Base-by-base conservation (phyloP, 2,797 vertebrate genomes). In the Hoplostethus atlanticus region DNA sequence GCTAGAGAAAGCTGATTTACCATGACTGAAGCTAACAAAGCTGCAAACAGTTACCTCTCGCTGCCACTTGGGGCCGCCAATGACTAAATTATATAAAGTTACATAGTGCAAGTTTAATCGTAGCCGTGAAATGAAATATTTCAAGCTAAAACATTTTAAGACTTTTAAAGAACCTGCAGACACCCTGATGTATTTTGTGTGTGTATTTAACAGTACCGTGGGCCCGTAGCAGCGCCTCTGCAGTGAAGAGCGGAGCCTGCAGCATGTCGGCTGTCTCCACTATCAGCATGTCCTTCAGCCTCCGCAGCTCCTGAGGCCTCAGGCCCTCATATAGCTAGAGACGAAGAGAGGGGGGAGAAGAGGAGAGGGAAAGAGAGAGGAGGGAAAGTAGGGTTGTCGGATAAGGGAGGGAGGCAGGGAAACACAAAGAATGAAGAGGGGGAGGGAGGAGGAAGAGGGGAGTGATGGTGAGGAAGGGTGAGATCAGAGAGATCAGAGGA, bases 181-280 rank as follows among this genome's bases (percentile, higher is more conserved):
- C 42, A 44, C 3, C 42, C 11, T 13, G 11, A 44, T 44, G 2
- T 36, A 36, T n/a, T 21, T 59, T 59, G 48, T 58, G 34, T 68
- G 62, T 64, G 63, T 50, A 48, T 73, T 44, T 65, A 44, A 71
- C 34, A 25, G 69, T 99, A 99, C 98, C 98, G 67, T 99, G 96
- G 71, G 98, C 98, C 76, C 98, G 95, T 73, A 99, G 97, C 59
- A 99, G 94, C 78, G 97, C 98, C 90, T 99, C 98, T 77, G 98
- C 97, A 69, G 98, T 99, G 81, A 99, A 99, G 25, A 99, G 96
- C 0, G 98, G 98, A 17, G 97, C 97, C 87, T 99, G 98, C 72
- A 99, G 95, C 98, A 99, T 99, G 93, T 99, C 98, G 38, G 98
- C 98, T 5, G 98, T 97, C 93, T 99, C 98, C 92, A 99, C 98